phyloP scores from a whole-genome alignment of 2,888 invertebrate genomes.

The Leptinotarsa juncta region DNA sequence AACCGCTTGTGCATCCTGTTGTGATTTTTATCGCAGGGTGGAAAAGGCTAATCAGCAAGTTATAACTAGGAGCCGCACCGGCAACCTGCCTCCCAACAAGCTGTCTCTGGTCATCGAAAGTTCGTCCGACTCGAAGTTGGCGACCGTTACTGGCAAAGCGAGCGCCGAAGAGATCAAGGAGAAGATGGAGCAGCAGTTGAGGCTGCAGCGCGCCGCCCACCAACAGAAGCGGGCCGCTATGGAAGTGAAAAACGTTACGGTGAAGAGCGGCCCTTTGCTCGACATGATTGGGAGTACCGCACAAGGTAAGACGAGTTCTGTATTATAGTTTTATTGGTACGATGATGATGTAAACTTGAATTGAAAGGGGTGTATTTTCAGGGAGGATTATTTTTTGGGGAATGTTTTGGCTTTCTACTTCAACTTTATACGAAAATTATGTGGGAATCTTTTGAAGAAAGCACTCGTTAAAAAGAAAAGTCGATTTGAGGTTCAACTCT shows the following conservation, averaged over 20 bases:
- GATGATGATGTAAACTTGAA: no score
- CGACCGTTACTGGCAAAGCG: conserved; percentile 70
- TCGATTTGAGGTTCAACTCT: no score
- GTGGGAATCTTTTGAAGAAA: no score
- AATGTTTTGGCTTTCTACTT: no score
- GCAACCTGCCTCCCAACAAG: conserved; percentile 72
- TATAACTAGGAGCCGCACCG: conserved; percentile 84
- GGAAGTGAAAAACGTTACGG: conserved; percentile 67
- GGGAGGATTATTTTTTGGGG: no score
- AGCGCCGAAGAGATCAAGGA: conserved; percentile 84
- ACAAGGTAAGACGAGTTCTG: conserved; percentile 67
- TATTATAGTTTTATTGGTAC: no score
- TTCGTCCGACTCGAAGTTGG: conserved; percentile 49
- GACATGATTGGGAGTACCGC: conserved; percentile 69
- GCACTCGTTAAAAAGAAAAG: no score
- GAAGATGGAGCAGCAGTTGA: conserved; percentile 91
- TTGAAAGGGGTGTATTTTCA: no score
- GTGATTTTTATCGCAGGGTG: conserved; percentile 67
- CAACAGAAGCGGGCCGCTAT: conserved; percentile 86
- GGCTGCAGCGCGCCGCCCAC: conserved; percentile 88
- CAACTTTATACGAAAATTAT: no score
- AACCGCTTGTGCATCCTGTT: conserved; percentile 41
- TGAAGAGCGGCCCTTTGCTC: conserved; percentile 65
- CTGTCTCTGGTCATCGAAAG: conserved; percentile 59
- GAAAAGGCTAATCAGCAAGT: conserved; percentile 80